phyloP scores from a whole-genome alignment of 2,888 invertebrate genomes.

The Tetragonula carbonaria region DNA sequence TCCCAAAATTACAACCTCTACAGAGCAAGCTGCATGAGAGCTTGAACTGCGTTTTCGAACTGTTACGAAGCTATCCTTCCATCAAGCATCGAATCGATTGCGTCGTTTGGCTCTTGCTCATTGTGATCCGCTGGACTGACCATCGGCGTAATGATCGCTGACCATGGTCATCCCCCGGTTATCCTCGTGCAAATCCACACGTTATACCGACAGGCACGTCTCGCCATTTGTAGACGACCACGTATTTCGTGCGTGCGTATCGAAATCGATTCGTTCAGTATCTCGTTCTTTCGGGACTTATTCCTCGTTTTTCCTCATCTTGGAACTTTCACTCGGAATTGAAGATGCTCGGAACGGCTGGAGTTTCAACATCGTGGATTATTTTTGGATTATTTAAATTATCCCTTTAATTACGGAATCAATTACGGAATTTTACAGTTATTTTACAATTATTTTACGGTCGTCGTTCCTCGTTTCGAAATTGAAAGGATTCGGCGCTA shows the following conservation, averaged over 20 bases:
- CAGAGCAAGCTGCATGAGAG: too few species aligned
- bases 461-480: too few species aligned
- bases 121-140: conserved; percentile 50
- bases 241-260: background rate
- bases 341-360: background rate
- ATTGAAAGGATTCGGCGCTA: too few species aligned
- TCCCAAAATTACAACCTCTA: too few species aligned
- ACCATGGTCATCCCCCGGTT: conserved; percentile 59
- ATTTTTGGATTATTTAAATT: too few species aligned
- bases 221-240: conserved; percentile 11
- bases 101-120: conserved; percentile 38
- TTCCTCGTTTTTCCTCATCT: background rate
- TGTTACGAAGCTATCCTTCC: conserved; percentile 25
- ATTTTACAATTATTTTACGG: too few species aligned
- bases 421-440: too few species aligned
- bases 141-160: conserved; percentile 58
- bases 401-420: too few species aligned
- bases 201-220: conserved; percentile 44
- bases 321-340: background rate
- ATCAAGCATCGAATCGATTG: conserved; percentile 38
- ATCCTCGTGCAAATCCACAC: conserved; percentile 55
- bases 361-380: background rate
- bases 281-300: background rate
- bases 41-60: background rate
- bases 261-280: background rate